Evolutionary conservation across 2,797 vertebrate species (phyloP).

Genomic region (Pangasius larnaudii): DNA sequence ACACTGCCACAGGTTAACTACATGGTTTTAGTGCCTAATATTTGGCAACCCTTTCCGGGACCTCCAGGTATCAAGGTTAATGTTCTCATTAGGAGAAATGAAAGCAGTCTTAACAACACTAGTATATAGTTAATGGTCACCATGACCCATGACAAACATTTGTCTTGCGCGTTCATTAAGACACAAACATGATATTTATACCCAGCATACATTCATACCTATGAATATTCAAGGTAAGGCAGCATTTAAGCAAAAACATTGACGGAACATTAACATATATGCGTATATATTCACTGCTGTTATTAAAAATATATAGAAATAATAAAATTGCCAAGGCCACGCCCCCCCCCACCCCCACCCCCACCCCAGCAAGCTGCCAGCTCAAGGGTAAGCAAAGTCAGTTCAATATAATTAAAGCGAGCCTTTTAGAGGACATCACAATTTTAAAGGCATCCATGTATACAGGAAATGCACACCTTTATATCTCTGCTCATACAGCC

Average conservation of each 20-base stretch:
- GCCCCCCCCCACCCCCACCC: neutral
- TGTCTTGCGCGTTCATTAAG: neutral
- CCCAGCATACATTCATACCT: neutral
- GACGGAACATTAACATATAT: conserved; percentile 23
- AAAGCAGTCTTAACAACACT: conserved; percentile 14
- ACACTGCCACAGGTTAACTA: conserved; percentile 23
- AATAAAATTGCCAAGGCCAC: conserved; percentile 31
- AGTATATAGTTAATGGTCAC: neutral
- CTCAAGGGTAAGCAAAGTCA: conserved; percentile 63
- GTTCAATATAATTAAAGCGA: conserved; percentile 57
- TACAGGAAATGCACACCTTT: conserved; percentile 49
- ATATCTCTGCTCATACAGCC: conserved; percentile 27
- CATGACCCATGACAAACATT: neutral
- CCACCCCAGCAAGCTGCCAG: conserved; percentile 31
- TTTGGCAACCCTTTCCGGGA: conserved; percentile 14
- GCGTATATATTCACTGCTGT: neutral
- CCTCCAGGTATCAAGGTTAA: conserved; percentile 20
- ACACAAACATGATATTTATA: conserved; percentile 1
- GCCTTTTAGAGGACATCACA: conserved; percentile 56
- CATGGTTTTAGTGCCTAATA: conserved; percentile 21
- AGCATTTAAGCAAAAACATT: conserved; percentile 40
- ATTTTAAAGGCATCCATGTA: conserved; percentile 40
- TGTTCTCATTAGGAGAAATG: conserved; percentile 6
- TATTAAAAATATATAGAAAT: neutral
- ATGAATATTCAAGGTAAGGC: neutral